Percentiles rank a stretch among this genome's conserved stretches.
Conservation (phyloP, 1,140 invertebrate species). For the Thereuonema tuberculata region DNA sequence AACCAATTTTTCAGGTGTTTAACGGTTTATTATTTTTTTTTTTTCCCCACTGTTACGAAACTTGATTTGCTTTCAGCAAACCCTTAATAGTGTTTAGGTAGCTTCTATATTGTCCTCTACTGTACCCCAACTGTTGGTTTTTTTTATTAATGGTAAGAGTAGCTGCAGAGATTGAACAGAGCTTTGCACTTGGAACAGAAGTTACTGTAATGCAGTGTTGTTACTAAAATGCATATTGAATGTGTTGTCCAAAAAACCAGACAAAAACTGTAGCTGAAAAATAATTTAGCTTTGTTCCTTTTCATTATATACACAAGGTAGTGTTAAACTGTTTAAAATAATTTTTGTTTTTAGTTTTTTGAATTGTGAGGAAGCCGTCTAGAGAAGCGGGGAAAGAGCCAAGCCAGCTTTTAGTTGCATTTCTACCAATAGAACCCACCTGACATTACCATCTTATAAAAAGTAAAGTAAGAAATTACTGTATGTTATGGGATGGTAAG, state of each 20-base stretch:
- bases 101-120: constrained; percentile 4
- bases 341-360: neutral
- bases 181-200: neutral
- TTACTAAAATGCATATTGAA: too few relatives aligned
- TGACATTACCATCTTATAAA: neutral
- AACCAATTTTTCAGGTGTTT: too few relatives aligned
- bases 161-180: neutral
- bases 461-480: neutral
- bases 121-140: neutral
- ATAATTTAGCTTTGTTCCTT: neutral
- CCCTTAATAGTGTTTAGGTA: neutral
- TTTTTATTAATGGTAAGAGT: neutral
- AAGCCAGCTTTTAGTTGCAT: neutral
- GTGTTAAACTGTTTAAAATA: neutral
- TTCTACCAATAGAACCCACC: neutral
- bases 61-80: neutral
- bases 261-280: neutral
- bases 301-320: neutral
- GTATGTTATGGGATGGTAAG: neutral
- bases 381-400: constrained; percentile 5
- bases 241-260: too few relatives aligned
- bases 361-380: neutral
- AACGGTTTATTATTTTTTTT: too few relatives aligned
- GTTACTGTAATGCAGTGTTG: too few relatives aligned
- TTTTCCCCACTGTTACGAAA: neutral